Percentiles rank a stretch among this genome's conserved stretches.
Conservation (phyloP, 2,113 vertebrate genomes). For the Pelusios castaneus region DNA sequence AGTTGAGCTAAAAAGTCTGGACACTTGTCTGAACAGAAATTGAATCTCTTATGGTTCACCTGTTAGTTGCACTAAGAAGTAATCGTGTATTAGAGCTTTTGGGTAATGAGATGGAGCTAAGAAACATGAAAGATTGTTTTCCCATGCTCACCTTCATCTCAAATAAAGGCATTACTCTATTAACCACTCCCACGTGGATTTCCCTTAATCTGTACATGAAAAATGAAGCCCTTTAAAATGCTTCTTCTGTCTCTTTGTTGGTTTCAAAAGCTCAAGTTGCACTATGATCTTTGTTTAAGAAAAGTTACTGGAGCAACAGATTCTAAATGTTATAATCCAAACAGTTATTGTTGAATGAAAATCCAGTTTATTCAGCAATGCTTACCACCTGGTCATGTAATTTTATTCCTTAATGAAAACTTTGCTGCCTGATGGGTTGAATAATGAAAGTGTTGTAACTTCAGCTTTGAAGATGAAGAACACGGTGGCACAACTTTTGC, state of each 20-base stretch:
- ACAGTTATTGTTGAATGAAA: conserved; percentile 18
- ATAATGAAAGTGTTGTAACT: conserved; percentile 12
- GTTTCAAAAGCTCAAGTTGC: conserved; percentile 27
- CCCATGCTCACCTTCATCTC: background rate
- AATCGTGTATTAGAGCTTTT: background rate
- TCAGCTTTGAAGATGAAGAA: background rate
- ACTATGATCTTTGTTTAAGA: conserved; percentile 49
- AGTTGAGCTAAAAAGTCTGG: background rate
- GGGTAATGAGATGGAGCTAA: background rate
- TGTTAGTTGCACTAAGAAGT: background rate
- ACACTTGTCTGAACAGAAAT: background rate
- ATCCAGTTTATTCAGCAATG: conserved; percentile 7
- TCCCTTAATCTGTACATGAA: conserved; percentile 8
- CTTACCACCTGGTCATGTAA: background rate
- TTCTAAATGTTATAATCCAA: conserved; percentile 37
- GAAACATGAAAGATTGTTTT: background rate
- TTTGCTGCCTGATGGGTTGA: conserved; percentile 34
- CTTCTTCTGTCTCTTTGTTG: conserved; percentile 1
- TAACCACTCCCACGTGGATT: conserved; percentile 27
- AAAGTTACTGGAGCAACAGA: conserved; percentile 6
- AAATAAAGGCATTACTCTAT: conserved; percentile 25
- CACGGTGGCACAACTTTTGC: background rate
- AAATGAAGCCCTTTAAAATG: conserved; percentile 1
- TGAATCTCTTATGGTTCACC: background rate
- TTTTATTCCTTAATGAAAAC: background rate